Evolutionary conservation across 2,888 invertebrate species (phyloP), one percentile per base, ranked within the genome.

Genomic region (Calliphora vomitoria): DNA sequence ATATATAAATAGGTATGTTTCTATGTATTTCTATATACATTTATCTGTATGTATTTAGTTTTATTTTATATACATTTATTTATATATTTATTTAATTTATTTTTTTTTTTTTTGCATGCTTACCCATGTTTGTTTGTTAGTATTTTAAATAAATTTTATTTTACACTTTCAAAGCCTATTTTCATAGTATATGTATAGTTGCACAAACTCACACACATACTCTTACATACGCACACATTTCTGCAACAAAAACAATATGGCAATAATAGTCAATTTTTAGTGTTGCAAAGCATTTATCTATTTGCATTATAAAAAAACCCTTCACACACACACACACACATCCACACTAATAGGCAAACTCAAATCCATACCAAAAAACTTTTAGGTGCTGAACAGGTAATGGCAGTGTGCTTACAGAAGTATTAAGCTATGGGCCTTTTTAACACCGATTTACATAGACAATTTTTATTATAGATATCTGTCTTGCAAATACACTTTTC

Each of bases 161-260:
- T 87, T 87, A 85, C 82, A 87, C 78, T 87, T 87, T 82, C 60
- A 82, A 87, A 87, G 85, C 85, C 82, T 85, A 87, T 87, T 85
- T 82, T 72, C 64, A 78, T 78, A 72, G 71, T 66, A 38, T 74
- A 68, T 20, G 69, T 68, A 62, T 64, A 50, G 72, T 55, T 44
- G 58, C 50, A 6, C 25, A 25, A 25, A 68, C 6, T 44, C 62
- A 75, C 41, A 62, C 25, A 62, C 25, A 60, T 60, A 20, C 20
- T 55, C 5, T 25, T 41, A 68, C 55, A 41, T 13, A 75, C 58
- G 55, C 58, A 79, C 50, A 69, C 41, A 69, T 53, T 50, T 41
- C 3, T 69, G 35, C 62, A 78, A 69, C 68, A 74, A 66, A 55
- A 79, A 82, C 79, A 72, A 78, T 75, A 85, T 82, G 64, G 64